Base-by-base conservation (phyloP, 2,113 vertebrate genomes). In the Mola mola region DNA sequence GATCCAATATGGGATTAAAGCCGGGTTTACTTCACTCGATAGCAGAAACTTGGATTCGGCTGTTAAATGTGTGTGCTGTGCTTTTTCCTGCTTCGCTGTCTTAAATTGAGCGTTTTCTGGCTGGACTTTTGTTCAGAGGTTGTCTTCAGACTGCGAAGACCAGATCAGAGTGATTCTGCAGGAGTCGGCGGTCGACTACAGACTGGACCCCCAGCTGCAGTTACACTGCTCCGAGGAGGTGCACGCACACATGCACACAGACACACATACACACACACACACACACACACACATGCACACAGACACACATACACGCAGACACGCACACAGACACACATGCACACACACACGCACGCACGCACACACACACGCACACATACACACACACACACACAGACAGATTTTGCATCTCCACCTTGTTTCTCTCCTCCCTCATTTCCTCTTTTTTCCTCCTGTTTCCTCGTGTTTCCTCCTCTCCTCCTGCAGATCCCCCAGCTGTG, bases 71-170 rank as follows among this genome's bases (percentile, higher is more conserved):
- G n/a, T n/a, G n/a, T n/a, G n/a, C n/a, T n/a, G n/a, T n/a, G n/a
- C n/a, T n/a, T n/a, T n/a, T n/a, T n/a, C n/a, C n/a, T n/a, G n/a
- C n/a, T n/a, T n/a, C n/a, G n/a, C n/a, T n/a, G n/a, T n/a, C n/a
- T n/a, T n/a, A n/a, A n/a, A n/a, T n/a, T n/a, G n/a, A n/a, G n/a
- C n/a, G n/a, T 37, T 0, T 37, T 13, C 70, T 53, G 66, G 72
- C 73, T 26, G 58, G 29, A 31, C 13, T 9, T 7, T 5, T 3
- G 3, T 22, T 1, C 47, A 99, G 97, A 95, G 96, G 58, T 92
- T 99, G 19, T 99, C 96, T 50, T 80, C 95, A n/a, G 96, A 98
- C 92, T 99, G 97, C 0, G 97, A 99, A 82, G 96, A 96, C 81
- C 97, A 99, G 90, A 98, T 98, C 60, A 90, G 93, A 36, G 89